These are phyloP conservation scores for Synanthedon myopaeformis DNA, from an alignment of 2,888 invertebrate genomes.

Conservation along the genomic window DNA sequence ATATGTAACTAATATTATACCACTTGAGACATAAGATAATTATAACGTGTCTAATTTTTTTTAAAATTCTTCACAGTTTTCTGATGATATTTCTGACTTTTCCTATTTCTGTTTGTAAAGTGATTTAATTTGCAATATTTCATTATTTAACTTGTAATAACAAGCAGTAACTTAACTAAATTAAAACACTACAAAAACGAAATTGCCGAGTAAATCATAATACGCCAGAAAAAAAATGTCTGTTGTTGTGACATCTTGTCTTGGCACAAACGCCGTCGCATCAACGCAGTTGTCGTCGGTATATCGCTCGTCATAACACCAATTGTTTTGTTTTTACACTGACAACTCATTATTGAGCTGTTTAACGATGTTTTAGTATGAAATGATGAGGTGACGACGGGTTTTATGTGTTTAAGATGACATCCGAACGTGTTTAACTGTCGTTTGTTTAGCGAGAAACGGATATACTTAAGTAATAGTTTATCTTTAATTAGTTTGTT, in stretches of 20 bases:
- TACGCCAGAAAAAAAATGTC: slow-evolving; percentile 44
- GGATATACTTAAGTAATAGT: neutral
- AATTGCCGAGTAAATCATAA: too few species aligned
- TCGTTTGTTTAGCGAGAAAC: neutral
- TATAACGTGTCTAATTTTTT: too few species aligned
- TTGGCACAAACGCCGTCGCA: slow-evolving; percentile 9
- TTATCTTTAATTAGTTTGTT: too few species aligned
- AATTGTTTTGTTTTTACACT: slow-evolving; percentile 14
- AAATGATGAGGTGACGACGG: slow-evolving; percentile 17
- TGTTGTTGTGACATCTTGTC: slow-evolving; percentile 62
- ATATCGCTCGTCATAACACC: slow-evolving; percentile 6
- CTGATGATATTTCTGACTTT: too few species aligned
- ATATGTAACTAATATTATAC: too few species aligned
- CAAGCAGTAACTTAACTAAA: too few species aligned
- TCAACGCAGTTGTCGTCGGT: slow-evolving; percentile 7
- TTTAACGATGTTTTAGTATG: slow-evolving; percentile 17
- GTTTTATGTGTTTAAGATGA: slow-evolving; percentile 2
- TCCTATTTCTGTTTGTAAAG: too few species aligned
- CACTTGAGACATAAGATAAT: too few species aligned
- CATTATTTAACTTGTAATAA: too few species aligned
- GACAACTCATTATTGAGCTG: slow-evolving; percentile 19
- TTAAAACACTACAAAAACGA: too few species aligned
- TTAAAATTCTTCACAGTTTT: too few species aligned
- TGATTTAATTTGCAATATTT: too few species aligned
- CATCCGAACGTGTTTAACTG: neutral